phyloP scores from a whole-genome alignment of 1,140 invertebrate species.

The Drosophila gunungcola region DNA sequence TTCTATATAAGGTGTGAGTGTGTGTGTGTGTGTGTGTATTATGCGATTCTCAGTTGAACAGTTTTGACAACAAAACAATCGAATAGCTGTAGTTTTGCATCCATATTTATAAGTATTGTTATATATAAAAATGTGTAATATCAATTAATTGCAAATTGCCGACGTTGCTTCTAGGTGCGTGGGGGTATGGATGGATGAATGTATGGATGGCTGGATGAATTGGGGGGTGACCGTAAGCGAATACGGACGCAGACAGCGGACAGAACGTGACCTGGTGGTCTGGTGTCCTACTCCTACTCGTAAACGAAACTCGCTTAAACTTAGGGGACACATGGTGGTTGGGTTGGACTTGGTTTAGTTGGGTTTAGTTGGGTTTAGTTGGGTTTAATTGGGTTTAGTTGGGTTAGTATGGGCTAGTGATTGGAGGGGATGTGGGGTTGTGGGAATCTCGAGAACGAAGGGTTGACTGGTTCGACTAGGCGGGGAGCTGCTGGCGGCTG shows the following conservation, averaged over 20 bases:
- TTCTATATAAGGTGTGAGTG: background rate
- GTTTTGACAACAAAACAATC: slow-evolving; percentile 24
- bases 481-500: slow-evolving; percentile 8
- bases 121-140: slow-evolving; percentile 31
- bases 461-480: slow-evolving; percentile 47
- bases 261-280: slow-evolving; percentile 11
- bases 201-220: background rate
- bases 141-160: slow-evolving; percentile 27
- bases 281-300: slow-evolving; percentile 1
- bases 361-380: background rate
- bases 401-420: background rate
- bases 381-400: background rate
- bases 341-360: background rate
- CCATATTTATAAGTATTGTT: slow-evolving; percentile 17
- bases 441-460: background rate
- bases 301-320: slow-evolving; percentile 7
- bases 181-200: too few relatives aligned
- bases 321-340: background rate
- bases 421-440: background rate
- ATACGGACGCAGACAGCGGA: slow-evolving; percentile 4
- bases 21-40: background rate
- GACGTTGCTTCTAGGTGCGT: slow-evolving; percentile 5
- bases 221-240: slow-evolving; percentile 1
- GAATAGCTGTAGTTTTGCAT: slow-evolving; percentile 8
- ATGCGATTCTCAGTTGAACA: slow-evolving; percentile 7